These are phyloP conservation scores for Bombylius discolor DNA, from an alignment of 2,888 invertebrate genomes.

Conservation along the genomic window DNA sequence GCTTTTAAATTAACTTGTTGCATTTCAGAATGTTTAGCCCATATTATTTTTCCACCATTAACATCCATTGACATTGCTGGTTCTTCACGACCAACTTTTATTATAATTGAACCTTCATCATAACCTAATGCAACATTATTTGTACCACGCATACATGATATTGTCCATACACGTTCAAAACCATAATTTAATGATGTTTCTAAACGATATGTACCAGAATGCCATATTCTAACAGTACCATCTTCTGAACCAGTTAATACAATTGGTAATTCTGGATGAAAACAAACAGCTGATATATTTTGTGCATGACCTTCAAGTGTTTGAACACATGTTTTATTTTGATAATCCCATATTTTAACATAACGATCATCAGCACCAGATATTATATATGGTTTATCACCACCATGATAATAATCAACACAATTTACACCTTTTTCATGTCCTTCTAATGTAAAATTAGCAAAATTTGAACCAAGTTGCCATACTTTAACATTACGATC, in stretches of 20 bases:
- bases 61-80: slow-evolving; percentile 99
- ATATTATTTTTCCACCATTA: slow-evolving; percentile 95
- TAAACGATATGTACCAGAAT: slow-evolving; percentile 92
- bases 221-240: slow-evolving; percentile 95
- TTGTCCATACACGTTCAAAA: slow-evolving; percentile 95
- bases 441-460: slow-evolving; percentile 95
- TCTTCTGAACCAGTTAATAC: slow-evolving; percentile 96
- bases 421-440: slow-evolving; percentile 99
- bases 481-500: slow-evolving; percentile 97
- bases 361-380: slow-evolving; percentile 96
- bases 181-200: slow-evolving; percentile 97
- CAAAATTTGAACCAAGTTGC: slow-evolving; percentile 94
- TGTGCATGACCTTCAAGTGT: slow-evolving; percentile 95
- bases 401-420: slow-evolving; percentile 97
- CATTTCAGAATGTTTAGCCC: slow-evolving; percentile 97
- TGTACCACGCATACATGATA: slow-evolving; percentile 81
- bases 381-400: slow-evolving; percentile 97
- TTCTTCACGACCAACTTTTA: slow-evolving; percentile 75
- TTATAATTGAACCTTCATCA: slow-evolving; percentile 37
- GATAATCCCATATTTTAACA: slow-evolving; percentile 99
- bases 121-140: slow-evolving; percentile 90
- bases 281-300: slow-evolving; percentile 89
- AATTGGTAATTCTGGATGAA: slow-evolving; percentile 96
- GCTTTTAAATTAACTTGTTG: slow-evolving; percentile 92
- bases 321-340: slow-evolving; percentile 98